A percentile compares a stretch with the other conserved stretches of the same genome.
These are phyloP conservation scores for Zelleria hepariella DNA, from an alignment of 2,888 invertebrate species.

Conservation along the genomic window DNA sequence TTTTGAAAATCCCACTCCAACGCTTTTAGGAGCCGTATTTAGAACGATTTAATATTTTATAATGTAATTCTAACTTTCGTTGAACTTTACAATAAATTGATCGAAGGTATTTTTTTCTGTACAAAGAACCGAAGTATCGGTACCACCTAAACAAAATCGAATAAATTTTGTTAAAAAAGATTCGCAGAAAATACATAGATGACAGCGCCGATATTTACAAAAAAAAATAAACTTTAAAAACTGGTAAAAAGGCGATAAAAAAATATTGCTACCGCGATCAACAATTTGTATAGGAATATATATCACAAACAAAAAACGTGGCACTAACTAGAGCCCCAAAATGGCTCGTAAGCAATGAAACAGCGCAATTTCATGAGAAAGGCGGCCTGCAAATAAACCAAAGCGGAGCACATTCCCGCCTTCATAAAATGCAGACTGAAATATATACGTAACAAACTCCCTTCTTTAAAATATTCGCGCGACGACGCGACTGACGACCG, in stretches of 20 bases:
- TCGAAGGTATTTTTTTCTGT: too few species aligned
- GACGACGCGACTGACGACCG: constrained; percentile 42
- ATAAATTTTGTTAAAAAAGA: too few species aligned
- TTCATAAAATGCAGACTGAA: constrained; percentile 64
- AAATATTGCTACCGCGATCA: constrained; percentile 29
- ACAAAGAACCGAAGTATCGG: too few species aligned
- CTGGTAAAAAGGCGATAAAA: constrained; percentile 25
- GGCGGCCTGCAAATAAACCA: constrained; percentile 66
- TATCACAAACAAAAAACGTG: constrained; percentile 54
- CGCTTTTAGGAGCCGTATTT: constrained; percentile 25
- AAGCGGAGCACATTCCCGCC: constrained; percentile 64
- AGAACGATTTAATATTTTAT: too few species aligned
- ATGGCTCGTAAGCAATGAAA: constrained; percentile 66
- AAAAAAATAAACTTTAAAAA: constrained; percentile 12
- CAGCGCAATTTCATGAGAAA: constrained; percentile 66
- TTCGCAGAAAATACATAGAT: too few species aligned
- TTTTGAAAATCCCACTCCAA: constrained; percentile 61
- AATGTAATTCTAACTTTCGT: too few species aligned
- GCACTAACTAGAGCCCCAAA: constrained; percentile 60
- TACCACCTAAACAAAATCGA: too few species aligned
- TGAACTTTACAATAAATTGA: too few species aligned
- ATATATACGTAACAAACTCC: constrained; percentile 59
- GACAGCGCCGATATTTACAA: not conserved
- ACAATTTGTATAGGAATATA: constrained; percentile 52
- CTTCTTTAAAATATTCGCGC: constrained; percentile 60